These are phyloP conservation scores for Brachyptera putata DNA, from an alignment of 2,888 invertebrate genomes.

Conservation along the genomic window DNA sequence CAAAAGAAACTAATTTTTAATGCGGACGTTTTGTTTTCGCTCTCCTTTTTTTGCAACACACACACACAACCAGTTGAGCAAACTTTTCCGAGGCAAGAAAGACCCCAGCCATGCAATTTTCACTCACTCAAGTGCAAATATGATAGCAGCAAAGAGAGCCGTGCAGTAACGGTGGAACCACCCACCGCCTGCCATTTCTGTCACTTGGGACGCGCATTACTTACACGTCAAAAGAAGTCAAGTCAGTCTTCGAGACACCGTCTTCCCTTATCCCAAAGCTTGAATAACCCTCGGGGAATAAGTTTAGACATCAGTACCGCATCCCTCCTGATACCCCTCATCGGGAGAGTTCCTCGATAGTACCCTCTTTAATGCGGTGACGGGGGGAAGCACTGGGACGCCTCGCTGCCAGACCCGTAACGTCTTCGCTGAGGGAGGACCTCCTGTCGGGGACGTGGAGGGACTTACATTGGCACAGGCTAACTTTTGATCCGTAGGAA, in stretches of 20 bases:
- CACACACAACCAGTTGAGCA: slow-evolving; percentile 19
- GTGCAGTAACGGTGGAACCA: slow-evolving; percentile 1
- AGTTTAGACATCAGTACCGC: slow-evolving; percentile 82
- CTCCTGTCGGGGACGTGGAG: slow-evolving; percentile 40
- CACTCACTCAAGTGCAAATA: slow-evolving; percentile 18
- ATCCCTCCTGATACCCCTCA: slow-evolving; percentile 89
- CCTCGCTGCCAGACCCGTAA: slow-evolving; percentile 84
- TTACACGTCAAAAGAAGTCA: slow-evolving; percentile 7
- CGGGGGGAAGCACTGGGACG: slow-evolving; percentile 80
- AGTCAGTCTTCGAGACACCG: slow-evolving; percentile 9
- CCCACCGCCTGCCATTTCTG: slow-evolving; percentile 12
- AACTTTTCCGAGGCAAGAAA: too few species aligned
- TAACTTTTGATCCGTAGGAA: slow-evolving; percentile 39
- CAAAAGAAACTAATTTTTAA: too few species aligned
- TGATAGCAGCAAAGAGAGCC: slow-evolving; percentile 2
- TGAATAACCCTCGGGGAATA: background rate
- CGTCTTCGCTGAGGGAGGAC: slow-evolving; percentile 63
- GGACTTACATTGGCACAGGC: slow-evolving; percentile 40
- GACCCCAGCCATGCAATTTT: slow-evolving; percentile 18
- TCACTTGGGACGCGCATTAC: slow-evolving; percentile 10
- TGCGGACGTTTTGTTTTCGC: slow-evolving; percentile 11
- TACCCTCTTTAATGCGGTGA: slow-evolving; percentile 78
- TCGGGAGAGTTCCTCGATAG: slow-evolving; percentile 82
- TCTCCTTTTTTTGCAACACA: too few species aligned
- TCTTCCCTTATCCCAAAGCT: background rate